A percentile compares a stretch with the other conserved stretches of the same genome.
Evolutionary conservation across 1,140 invertebrate species (phyloP).

Genomic region (Dreissena rostriformis): DNA sequence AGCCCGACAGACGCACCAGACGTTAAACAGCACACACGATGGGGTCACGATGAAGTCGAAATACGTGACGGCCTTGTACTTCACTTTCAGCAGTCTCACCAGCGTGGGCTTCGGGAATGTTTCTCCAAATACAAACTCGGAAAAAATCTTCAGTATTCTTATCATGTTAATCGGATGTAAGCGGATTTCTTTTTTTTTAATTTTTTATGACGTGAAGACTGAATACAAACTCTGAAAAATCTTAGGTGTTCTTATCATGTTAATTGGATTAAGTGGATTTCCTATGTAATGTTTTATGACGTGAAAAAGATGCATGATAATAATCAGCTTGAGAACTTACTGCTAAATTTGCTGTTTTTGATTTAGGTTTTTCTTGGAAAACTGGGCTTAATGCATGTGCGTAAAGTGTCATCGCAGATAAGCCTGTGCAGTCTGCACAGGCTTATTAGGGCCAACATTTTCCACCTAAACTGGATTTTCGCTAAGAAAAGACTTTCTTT

Average conservation of each 20-base stretch:
- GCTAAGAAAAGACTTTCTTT: too few relatives aligned
- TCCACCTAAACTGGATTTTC: too few relatives aligned
- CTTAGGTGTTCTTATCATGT: slow-evolving; percentile 84
- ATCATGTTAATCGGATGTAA: slow-evolving; percentile 82
- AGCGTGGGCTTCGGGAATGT: slow-evolving; percentile 99
- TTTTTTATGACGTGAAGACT: neutral
- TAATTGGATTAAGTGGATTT: slow-evolving; percentile 80
- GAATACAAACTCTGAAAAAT: slow-evolving; percentile 97
- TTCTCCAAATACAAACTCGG: slow-evolving; percentile 96
- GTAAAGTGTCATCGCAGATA: too few relatives aligned
- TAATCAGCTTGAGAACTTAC: too few relatives aligned
- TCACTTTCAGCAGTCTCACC: slow-evolving; percentile 97
- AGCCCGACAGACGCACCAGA: slow-evolving; percentile 83
- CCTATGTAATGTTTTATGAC: neutral
- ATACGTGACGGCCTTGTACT: slow-evolving; percentile 98
- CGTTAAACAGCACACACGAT: slow-evolving; percentile 72
- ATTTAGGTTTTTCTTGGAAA: too few relatives aligned
- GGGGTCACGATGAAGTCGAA: slow-evolving; percentile 81
- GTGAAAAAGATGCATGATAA: too few relatives aligned
- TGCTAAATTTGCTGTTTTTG: too few relatives aligned
- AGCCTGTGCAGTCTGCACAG: too few relatives aligned
- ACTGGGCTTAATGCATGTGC: too few relatives aligned
- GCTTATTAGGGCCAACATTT: too few relatives aligned
- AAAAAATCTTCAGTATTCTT: slow-evolving; percentile 88
- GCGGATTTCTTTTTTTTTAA: slow-evolving; percentile 53